A percentile compares a stretch with the other conserved stretches of the same genome.
Evolutionary conservation across 2,797 vertebrate genomes (phyloP).

Genomic region (Acrossocheilus fasciatus): DNA sequence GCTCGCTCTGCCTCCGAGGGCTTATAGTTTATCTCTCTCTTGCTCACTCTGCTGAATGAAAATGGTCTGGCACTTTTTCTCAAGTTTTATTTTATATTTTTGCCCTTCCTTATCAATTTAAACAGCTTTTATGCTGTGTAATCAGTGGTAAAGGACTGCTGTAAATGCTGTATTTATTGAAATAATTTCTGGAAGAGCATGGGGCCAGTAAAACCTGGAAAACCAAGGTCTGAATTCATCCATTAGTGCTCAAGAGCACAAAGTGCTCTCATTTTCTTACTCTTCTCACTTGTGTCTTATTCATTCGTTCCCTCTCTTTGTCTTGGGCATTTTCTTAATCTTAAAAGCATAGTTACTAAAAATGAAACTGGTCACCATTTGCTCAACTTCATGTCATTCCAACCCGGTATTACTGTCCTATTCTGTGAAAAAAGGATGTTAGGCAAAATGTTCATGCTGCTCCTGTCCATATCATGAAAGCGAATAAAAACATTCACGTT

Average conservation of each 20-base stretch:
- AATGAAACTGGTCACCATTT: background rate
- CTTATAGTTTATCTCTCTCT: conserved; percentile 65
- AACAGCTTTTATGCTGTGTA: conserved; percentile 51
- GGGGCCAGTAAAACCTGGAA: conserved; percentile 46
- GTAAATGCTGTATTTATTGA: conserved; percentile 56
- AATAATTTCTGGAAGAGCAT: conserved; percentile 52
- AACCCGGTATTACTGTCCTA: background rate
- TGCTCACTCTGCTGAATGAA: conserved; percentile 56
- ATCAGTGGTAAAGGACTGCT: conserved; percentile 60
- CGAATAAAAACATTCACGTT: background rate
- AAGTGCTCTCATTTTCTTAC: conserved; percentile 31
- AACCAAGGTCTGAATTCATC: conserved; percentile 43
- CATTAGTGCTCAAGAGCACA: conserved; percentile 53
- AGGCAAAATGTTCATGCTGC: background rate
- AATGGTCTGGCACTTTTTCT: conserved; percentile 53
- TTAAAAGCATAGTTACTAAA: background rate
- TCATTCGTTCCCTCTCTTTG: conserved; percentile 12
- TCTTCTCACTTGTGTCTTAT: conserved; percentile 8
- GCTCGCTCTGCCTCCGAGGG: conserved; percentile 31
- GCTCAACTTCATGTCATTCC: background rate
- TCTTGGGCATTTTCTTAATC: conserved; percentile 11
- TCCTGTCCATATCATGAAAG: background rate
- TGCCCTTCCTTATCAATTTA: conserved; percentile 52
- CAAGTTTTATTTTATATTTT: conserved; percentile 47
- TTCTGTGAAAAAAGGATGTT: background rate